Conservation (phyloP, 2,113 vertebrate species). For the Laticauda colubrina region DNA sequence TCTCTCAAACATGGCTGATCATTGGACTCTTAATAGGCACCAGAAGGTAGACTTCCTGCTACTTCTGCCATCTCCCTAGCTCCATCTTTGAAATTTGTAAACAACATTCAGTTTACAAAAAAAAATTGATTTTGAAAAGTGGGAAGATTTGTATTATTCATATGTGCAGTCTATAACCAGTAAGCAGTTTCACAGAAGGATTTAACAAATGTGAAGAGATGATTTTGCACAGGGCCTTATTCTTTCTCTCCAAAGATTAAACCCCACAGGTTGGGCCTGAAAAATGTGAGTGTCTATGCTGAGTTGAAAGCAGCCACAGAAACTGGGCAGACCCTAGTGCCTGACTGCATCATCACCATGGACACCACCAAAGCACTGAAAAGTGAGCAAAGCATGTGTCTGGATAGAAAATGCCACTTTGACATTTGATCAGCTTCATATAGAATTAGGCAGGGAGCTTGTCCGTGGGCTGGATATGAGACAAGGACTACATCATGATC, state of each 20-base stretch:
- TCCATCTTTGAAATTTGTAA: not conserved
- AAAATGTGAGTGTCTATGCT: not conserved
- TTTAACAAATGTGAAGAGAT: not conserved
- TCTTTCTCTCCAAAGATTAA: not conserved
- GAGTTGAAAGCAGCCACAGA: not conserved
- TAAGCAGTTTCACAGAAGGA: not conserved
- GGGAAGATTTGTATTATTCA: not conserved
- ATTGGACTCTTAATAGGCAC: not conserved
- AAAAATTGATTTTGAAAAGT: not conserved
- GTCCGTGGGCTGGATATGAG: not conserved
- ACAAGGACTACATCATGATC: not conserved
- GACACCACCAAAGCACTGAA: not conserved
- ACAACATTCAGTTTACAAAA: not conserved
- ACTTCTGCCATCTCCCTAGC: not conserved
- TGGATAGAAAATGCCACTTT: not conserved
- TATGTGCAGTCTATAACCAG: not conserved
- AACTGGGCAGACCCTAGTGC: not conserved
- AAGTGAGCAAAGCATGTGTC: not conserved
- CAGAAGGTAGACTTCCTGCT: not conserved
- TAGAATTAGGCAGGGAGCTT: not conserved
- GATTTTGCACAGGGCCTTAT: not conserved
- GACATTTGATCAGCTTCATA: not conserved
- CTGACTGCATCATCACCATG: not conserved
- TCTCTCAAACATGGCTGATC: not conserved
- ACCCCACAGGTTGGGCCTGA: not conserved